phyloP scores from a whole-genome alignment of 2,113 vertebrate species.

The Junco hyemalis region DNA sequence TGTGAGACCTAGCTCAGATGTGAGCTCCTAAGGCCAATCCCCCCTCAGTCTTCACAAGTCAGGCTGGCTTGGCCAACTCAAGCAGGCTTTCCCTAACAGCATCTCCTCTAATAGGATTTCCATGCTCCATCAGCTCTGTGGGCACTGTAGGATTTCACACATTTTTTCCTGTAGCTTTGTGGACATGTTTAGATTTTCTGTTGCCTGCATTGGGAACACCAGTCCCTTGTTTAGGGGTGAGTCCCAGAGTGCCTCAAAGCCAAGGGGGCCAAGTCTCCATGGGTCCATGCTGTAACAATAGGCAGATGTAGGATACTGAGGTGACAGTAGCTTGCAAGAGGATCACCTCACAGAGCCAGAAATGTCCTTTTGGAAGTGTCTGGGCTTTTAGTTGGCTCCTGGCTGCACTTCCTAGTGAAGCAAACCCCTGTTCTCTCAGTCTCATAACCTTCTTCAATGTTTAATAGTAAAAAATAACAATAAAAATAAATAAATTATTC shows the following conservation, averaged over 20 bases:
- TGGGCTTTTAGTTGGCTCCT: not conserved
- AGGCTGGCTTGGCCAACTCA: not conserved
- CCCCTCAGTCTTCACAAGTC: not conserved
- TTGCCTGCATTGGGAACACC: not conserved
- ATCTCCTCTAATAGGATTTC: not conserved
- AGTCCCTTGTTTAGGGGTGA: not conserved
- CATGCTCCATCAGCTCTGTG: not conserved
- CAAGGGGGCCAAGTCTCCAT: not conserved
- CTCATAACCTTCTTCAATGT: not conserved
- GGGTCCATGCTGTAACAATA: not conserved
- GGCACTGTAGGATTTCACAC: not conserved
- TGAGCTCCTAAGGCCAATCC: not conserved
- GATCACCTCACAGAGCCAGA: not conserved
- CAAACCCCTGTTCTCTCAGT: not conserved
- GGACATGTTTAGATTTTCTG: not conserved
- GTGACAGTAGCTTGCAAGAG: not conserved
- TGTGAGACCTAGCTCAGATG: not conserved
- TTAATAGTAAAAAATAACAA: not conserved
- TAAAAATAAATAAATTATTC: too few relatives aligned
- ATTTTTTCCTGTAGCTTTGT: not conserved
- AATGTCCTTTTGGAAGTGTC: not conserved
- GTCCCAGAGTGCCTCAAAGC: not conserved
- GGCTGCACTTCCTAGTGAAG: not conserved
- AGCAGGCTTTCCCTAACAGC: not conserved
- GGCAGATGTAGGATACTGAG: not conserved